These are phyloP conservation scores for Saimiri boliviensis DNA, from an alignment of 2,113 vertebrate genomes.

Conservation along the genomic window DNA sequence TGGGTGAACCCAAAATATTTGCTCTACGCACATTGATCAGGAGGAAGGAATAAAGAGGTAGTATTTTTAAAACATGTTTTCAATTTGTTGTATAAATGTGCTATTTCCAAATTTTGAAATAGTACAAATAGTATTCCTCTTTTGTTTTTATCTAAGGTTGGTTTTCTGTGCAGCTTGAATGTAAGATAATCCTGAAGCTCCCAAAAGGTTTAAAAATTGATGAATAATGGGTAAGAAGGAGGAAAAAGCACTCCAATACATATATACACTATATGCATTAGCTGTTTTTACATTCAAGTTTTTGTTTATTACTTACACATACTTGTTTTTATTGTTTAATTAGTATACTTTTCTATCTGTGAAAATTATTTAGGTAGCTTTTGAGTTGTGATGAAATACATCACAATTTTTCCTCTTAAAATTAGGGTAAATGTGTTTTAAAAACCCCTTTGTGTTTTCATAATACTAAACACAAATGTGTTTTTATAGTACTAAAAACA, in stretches of 20 bases:
- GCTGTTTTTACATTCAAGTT: not conserved
- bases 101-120: not conserved
- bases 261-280: not conserved
- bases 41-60: not conserved
- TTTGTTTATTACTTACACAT: not conserved
- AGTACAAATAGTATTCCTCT: not conserved
- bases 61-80: not conserved
- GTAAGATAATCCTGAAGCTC: not conserved
- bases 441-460: too few species aligned
- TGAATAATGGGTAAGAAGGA: not conserved
- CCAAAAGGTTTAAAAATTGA: not conserved
- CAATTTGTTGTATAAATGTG: not conserved
- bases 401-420: not conserved
- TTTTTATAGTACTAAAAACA: not conserved
- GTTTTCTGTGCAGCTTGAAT: not conserved
- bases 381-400: not conserved
- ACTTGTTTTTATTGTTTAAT: not conserved
- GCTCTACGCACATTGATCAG: not conserved
- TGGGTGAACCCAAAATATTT: not conserved
- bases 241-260: not conserved
- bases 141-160: slow-evolving; percentile 13
- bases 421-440: not conserved
- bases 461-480: not conserved
- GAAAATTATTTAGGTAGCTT: slow-evolving; percentile 5
- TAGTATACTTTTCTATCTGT: not conserved